Conservation (phyloP, 2,888 invertebrate species). For the Cryptus viduatorius region DNA sequence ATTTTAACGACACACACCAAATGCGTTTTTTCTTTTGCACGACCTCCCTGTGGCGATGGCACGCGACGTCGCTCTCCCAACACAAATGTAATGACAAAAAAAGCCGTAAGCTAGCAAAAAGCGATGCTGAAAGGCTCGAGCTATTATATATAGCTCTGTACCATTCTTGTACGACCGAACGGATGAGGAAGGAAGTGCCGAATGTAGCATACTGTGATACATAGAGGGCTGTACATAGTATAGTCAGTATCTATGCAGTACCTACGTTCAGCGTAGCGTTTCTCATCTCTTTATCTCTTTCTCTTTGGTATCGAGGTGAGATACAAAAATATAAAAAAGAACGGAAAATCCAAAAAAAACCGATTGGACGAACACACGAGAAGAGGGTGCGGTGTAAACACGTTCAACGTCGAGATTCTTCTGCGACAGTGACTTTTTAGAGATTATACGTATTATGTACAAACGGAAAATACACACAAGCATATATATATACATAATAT, state of each 20-base stretch:
- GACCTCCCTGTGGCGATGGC: conserved; percentile 57
- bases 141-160: conserved; percentile 43
- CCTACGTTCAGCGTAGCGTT: conserved; percentile 56
- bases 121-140: conserved; percentile 29
- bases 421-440: conserved; percentile 45
- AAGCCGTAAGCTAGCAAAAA: not conserved
- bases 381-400: conserved; percentile 27
- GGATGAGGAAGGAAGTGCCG: conserved; percentile 55
- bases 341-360: not conserved
- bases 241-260: conserved; percentile 14
- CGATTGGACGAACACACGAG: conserved; percentile 33
- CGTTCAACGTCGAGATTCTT: conserved; percentile 62
- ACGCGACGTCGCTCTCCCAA: conserved; percentile 60
- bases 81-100: not conserved
- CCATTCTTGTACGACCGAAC: conserved; percentile 42
- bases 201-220: conserved; percentile 53
- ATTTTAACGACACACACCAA: conserved; percentile 32
- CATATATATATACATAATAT: conserved; percentile 16
- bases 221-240: conserved; percentile 44
- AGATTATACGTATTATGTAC: conserved; percentile 42
- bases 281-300: conserved; percentile 57
- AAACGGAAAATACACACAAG: conserved; percentile 27
- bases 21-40: conserved; percentile 30
- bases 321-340: conserved; percentile 25
- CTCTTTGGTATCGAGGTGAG: conserved; percentile 57